These are phyloP conservation scores for Oreortyx pictus DNA, from an alignment of 2,797 vertebrate species.

Conservation along the genomic window DNA sequence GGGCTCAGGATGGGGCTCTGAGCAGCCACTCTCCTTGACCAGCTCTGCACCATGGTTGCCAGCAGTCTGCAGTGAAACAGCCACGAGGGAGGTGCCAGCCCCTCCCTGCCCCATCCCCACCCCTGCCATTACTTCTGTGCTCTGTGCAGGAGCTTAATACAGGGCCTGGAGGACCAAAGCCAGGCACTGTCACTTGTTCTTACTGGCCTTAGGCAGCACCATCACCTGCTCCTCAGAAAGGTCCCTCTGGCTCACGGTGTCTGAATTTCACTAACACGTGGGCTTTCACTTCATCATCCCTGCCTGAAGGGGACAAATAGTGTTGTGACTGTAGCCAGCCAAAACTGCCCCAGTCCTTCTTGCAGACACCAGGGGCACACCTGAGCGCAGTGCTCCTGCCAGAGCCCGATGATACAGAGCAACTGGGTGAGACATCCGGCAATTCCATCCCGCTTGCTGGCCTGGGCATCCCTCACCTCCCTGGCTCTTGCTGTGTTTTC, in stretches of 20 bases:
- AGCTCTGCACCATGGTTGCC: not conserved
- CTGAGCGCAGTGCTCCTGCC: not conserved
- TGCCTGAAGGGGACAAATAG: not conserved
- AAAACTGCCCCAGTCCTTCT: not conserved
- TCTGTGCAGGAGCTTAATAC: rapidly evolving
- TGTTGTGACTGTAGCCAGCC: not conserved
- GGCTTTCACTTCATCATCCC: not conserved
- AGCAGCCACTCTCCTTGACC: too few relatives aligned
- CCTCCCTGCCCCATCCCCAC: too few relatives aligned
- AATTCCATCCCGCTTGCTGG: not conserved
- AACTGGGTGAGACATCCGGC: rapidly evolving
- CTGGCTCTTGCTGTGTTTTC: not conserved
- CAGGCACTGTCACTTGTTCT: not conserved
- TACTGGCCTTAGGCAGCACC: not conserved
- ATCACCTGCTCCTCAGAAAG: not conserved
- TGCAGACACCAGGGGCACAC: not conserved
- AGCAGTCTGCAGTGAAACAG: not conserved
- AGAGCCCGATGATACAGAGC: not conserved
- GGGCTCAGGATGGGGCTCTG: too few relatives aligned
- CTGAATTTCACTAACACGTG: not conserved
- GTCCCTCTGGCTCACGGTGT: not conserved
- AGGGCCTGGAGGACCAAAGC: not conserved
- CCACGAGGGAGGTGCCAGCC: not conserved
- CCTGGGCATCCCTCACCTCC: rapidly evolving
- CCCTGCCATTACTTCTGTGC: not conserved